A percentile compares a stretch with the other conserved stretches of the same genome.
Conservation (phyloP, 2,888 invertebrate species). For the Rhimphoctona megacephalus region DNA sequence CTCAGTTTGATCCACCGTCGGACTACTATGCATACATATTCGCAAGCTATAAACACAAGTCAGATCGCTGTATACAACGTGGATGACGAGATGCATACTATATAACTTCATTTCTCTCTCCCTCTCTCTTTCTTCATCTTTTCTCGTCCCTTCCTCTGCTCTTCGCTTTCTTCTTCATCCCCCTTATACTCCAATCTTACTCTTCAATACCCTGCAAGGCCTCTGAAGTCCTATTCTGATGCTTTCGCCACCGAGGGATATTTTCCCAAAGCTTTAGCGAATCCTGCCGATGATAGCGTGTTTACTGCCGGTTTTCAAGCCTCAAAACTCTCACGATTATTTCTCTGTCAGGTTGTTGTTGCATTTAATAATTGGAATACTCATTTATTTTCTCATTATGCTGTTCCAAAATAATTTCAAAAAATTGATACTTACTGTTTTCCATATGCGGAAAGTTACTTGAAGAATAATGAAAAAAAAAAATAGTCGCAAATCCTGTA, state of each 20-base stretch:
- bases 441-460: no score
- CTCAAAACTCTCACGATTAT: conserved; percentile 40
- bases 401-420: neutral
- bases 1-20: conserved; percentile 61
- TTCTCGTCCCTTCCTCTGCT: conserved; percentile 2
- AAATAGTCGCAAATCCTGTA: no score
- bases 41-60: conserved; percentile 82
- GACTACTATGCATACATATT: conserved; percentile 83
- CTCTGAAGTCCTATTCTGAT: conserved; percentile 9
- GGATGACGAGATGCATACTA: conserved; percentile 53
- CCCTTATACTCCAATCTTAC: conserved; percentile 27
- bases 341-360: conserved; percentile 17
- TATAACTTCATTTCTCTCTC: conserved; percentile 5
- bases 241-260: conserved; percentile 7
- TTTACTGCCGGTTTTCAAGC: conserved; percentile 55
- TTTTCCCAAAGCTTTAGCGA: conserved; percentile 33
- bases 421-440: no score
- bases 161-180: neutral
- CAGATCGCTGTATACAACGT: conserved; percentile 75
- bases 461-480: no score
- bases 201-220: conserved; percentile 9
- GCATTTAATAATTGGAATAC: neutral
- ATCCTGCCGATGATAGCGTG: conserved; percentile 56
- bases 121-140: neutral
- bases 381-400: neutral